Evolutionary conservation across 1,140 invertebrate genomes (phyloP).

Genomic region (Drosophila rufa): DNA sequence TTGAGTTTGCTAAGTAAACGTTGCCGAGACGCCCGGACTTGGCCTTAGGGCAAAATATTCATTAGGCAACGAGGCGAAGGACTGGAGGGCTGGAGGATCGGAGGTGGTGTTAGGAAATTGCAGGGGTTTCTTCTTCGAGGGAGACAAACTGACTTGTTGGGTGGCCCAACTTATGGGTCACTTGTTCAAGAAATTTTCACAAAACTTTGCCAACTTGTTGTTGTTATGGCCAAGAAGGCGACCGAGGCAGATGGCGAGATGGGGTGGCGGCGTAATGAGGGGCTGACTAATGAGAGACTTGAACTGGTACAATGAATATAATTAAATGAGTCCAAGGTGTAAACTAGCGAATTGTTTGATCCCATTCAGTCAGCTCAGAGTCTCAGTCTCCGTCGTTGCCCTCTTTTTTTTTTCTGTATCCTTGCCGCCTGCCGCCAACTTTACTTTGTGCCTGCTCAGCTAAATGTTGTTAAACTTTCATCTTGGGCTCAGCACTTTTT

Average conservation of each 20-base stretch:
- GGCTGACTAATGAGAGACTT: constrained; percentile 61
- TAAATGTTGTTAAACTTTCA: constrained; percentile 76
- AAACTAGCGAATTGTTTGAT: constrained; percentile 83
- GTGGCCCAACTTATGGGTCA: constrained; percentile 70
- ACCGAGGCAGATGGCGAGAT: background rate
- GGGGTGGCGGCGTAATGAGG: constrained; percentile 35
- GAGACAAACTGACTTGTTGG: constrained; percentile 12
- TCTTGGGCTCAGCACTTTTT: constrained; percentile 67
- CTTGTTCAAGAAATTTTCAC: constrained; percentile 64
- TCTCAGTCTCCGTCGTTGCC: constrained; percentile 1
- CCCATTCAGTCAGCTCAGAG: constrained; percentile 63
- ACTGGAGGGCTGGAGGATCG: constrained; percentile 3
- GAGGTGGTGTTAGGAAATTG: constrained; percentile 1
- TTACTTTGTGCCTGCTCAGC: constrained; percentile 69
- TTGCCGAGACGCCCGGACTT: constrained; percentile 32
- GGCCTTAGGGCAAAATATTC: constrained; percentile 68
- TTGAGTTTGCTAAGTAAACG: constrained; percentile 66
- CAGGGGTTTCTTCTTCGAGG: background rate
- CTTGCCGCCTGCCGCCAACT: constrained; percentile 32
- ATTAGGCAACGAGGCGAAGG: constrained; percentile 50
- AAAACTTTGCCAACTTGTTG: constrained; percentile 70
- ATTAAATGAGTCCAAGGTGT: constrained; percentile 82
- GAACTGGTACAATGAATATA: constrained; percentile 73
- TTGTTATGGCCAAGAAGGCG: constrained; percentile 21
- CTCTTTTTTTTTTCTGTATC: constrained; percentile 26